Conservation (phyloP, 2,797 vertebrate genomes). For the Peromyscus attwateri region DNA sequence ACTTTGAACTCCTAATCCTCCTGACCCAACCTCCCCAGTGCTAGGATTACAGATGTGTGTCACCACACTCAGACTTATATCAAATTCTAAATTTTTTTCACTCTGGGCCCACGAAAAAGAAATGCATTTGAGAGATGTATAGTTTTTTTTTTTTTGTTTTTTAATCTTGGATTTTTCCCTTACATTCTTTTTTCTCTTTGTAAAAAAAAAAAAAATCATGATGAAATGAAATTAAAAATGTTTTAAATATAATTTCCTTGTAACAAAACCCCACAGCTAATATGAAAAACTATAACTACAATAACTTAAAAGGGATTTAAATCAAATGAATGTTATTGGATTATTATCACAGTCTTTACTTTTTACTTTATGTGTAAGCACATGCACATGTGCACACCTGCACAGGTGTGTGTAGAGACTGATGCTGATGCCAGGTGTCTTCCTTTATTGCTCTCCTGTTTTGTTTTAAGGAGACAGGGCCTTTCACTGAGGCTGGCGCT, state of each 20-base stretch:
- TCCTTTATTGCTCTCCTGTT: neutral
- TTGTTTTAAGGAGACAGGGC: neutral
- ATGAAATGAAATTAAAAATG: neutral
- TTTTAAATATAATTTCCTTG: neutral
- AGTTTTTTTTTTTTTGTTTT: slow-evolving; percentile 21
- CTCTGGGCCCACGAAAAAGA: neutral
- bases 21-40: neutral
- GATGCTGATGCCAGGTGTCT: neutral
- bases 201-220: neutral
- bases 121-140: neutral
- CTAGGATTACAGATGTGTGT: neutral
- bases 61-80: neutral
- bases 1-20: neutral
- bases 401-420: neutral
- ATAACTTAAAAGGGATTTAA: neutral
- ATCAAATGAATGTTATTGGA: neutral
- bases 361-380: neutral
- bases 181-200: neutral
- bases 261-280: neutral
- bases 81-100: neutral
- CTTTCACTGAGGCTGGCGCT: neutral
- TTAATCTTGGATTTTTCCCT: neutral
- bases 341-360: neutral
- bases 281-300: neutral
- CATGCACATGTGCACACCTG: neutral